phyloP scores from a whole-genome alignment of 2,888 invertebrate genomes.

The Macaria notata region DNA sequence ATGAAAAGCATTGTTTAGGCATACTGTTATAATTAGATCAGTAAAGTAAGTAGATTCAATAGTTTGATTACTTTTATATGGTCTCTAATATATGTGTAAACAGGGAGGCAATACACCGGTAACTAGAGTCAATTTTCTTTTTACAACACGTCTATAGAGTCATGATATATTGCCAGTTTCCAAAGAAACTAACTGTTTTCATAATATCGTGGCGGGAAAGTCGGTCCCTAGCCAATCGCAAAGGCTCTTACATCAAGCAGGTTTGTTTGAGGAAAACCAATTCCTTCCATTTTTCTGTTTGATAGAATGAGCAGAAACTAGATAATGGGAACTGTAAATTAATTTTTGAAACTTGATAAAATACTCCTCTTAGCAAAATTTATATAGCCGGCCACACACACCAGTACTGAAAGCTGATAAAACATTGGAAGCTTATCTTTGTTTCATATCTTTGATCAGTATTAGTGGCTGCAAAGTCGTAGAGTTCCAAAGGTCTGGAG shows the following conservation, averaged over 20 bases:
- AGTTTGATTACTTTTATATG: no score
- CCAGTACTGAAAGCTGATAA: neutral
- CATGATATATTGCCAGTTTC: constrained; percentile 12
- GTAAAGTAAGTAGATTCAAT: no score
- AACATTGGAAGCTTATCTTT: neutral
- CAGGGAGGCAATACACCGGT: neutral
- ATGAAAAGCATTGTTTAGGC: no score
- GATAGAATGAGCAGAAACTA: no score
- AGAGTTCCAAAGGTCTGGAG: constrained; percentile 6
- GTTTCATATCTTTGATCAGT: no score
- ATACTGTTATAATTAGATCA: no score
- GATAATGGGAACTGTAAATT: no score
- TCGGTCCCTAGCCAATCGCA: constrained; percentile 23
- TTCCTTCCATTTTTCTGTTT: no score
- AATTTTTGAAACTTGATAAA: no score
- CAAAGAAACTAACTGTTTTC: constrained; percentile 17
- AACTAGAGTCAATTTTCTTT: constrained; percentile 1
- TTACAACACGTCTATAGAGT: constrained; percentile 7
- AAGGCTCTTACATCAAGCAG: neutral
- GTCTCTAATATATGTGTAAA: neutral
- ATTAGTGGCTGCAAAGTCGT: neutral
- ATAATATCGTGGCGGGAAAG: constrained; percentile 23
- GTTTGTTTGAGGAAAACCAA: no score
- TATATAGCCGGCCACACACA: neutral
- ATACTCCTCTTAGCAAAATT: no score